These are phyloP conservation scores for Orthosia gracilis DNA, from an alignment of 2,888 invertebrate species.

Conservation along the genomic window DNA sequence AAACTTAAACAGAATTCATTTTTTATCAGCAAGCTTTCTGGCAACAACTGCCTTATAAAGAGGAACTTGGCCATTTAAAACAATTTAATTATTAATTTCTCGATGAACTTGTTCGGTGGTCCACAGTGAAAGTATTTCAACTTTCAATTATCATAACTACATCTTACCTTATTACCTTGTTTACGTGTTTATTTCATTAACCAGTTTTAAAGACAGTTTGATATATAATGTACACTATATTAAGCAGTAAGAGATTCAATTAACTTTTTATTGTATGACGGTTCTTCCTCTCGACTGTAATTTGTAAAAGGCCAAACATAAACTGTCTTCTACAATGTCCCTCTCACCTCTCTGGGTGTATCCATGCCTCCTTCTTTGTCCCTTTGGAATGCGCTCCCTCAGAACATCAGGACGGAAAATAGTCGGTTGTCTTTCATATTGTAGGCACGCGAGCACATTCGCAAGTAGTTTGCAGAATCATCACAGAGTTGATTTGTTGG, in stretches of 20 bases:
- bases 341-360: too few relatives aligned
- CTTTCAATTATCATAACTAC: conserved; percentile 48
- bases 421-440: too few relatives aligned
- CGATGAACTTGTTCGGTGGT: conserved; percentile 36
- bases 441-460: too few relatives aligned
- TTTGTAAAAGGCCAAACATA: too few relatives aligned
- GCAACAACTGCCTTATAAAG: neutral
- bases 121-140: conserved; percentile 52
- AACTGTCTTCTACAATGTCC: too few relatives aligned
- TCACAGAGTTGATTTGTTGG: too few relatives aligned
- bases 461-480: too few relatives aligned
- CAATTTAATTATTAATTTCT: conserved; percentile 30
- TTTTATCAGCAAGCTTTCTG: neutral
- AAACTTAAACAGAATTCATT: neutral
- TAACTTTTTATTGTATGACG: neutral
- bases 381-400: too few relatives aligned
- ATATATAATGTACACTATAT: neutral
- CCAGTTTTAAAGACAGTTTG: conserved; percentile 21
- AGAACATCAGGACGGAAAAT: too few relatives aligned
- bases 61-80: conserved; percentile 9
- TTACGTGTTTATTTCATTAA: conserved; percentile 17
- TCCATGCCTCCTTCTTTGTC: too few relatives aligned
- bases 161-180: conserved; percentile 23
- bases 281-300: neutral
- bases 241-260: neutral